Conservation (phyloP, 2,888 invertebrate species). For the Agonopterix arenella region DNA sequence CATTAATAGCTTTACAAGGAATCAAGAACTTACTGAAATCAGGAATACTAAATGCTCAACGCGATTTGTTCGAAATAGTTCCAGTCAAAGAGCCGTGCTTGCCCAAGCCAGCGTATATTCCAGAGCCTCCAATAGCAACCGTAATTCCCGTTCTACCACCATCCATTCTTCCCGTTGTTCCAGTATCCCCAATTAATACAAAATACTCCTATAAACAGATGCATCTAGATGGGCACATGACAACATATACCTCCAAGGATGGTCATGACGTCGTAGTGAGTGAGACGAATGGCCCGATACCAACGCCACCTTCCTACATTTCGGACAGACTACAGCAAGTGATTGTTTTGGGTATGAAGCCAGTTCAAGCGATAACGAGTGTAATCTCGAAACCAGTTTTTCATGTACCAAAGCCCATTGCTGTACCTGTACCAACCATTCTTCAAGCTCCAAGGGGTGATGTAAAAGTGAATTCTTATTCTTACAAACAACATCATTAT, state of each 20-base stretch:
- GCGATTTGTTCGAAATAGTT: slow-evolving; percentile 8
- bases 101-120: not conserved
- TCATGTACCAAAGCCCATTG: not conserved
- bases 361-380: not conserved
- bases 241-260: slow-evolving; percentile 21
- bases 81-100: not conserved
- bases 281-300: slow-evolving; percentile 17
- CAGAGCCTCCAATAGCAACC: not conserved
- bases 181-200: not conserved
- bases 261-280: slow-evolving; percentile 17
- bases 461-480: slow-evolving; percentile 2
- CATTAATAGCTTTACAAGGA: slow-evolving; percentile 22
- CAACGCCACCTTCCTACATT: slow-evolving; percentile 21
- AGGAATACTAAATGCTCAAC: slow-evolving; percentile 18
- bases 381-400: not conserved
- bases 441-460: not conserved
- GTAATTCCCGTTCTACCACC: too few relatives aligned
- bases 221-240: slow-evolving; percentile 19
- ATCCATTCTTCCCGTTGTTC: not conserved
- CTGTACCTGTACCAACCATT: slow-evolving; percentile 3
- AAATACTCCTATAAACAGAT: slow-evolving; percentile 31
- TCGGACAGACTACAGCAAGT: slow-evolving; percentile 10
- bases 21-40: slow-evolving; percentile 25
- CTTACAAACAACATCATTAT: slow-evolving; percentile 4
- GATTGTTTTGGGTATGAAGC: slow-evolving; percentile 1